Base-by-base conservation (phyloP, 92 coral and sea anemone species). In the Siderastrea radians region DNA sequence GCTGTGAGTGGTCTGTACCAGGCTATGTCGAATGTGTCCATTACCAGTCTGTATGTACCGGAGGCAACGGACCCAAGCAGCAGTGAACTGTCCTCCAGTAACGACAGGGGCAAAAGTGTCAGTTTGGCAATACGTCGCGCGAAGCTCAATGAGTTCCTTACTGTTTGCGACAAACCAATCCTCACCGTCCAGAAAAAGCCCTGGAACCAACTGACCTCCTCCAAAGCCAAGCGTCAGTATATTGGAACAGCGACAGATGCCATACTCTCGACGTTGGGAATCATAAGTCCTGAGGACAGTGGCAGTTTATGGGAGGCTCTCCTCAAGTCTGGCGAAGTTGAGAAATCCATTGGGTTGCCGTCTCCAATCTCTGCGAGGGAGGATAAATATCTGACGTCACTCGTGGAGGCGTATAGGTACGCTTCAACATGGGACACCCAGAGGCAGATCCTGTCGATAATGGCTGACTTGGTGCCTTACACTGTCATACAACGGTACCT, bases 51-150 rank as follows among this genome's bases (percentile, higher is more conserved):
- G 62, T 53, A 74, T 74, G 59, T 74, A 74, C 79, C 79, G 5
- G 79, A 74, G 79, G 79, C 57, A 51, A 74, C 57, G 52, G 86
- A 81, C 57, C 75, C 86, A 64, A 81, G 86, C 86, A 81, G 86
- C 86, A 81, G 75, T 81, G 86, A 81, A 66, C 63, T 72, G 75
- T 81, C 86, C 61, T 15, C 73, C 66, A 80, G 70, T 51, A 60
- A 80, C 49, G 59, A 80, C 74, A 80, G 50, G n/a, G 77, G 77
- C 59, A 72, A 52, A 72, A 72, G 77, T 72, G 77, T 16, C 7
- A 72, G 59, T 72, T 72, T 72, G 12, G 77, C 77, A 11, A 47
- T 72, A 46, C 77, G 77, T 72, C 84, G 84, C 54, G 74, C 44
- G 73, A 80, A 66, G 60, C 59, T 80, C 54, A 80, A 80, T 69